These are phyloP conservation scores for Hydra vulgaris DNA, from an alignment of 30 jellyfish, hydroid and myxozoan genomes.

Conservation along the genomic window DNA sequence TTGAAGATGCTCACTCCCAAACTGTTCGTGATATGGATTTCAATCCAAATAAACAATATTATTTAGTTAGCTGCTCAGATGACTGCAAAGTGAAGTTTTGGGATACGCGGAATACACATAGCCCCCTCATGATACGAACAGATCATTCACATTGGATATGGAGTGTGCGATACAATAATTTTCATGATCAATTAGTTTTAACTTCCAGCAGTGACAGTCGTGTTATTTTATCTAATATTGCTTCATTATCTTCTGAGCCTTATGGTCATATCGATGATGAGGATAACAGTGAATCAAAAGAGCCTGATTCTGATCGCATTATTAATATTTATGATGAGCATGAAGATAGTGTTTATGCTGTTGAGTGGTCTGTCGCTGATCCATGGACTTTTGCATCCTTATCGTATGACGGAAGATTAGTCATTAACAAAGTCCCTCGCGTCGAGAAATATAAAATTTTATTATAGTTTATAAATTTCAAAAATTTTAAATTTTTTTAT, in stretches of 20 bases:
- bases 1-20: conserved; percentile 88
- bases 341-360: conserved; percentile 95
- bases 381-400: conserved; percentile 98
- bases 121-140: conserved; percentile 65
- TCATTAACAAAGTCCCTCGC: conserved; percentile 87
- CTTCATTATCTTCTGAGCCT: conserved; percentile 93
- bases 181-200: conserved; percentile 86
- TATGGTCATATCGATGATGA: conserved; percentile 92
- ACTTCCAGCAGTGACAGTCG: conserved; percentile 98
- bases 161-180: conserved; percentile 93
- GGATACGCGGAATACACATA: conserved; percentile 69
- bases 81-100: conserved; percentile 92
- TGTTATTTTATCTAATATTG: conserved; percentile 66
- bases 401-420: conserved; percentile 92
- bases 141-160: conserved; percentile 99
- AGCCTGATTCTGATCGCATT: conserved; percentile 65
- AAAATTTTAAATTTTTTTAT: neutral
- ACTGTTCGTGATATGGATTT: conserved; percentile 83
- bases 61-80: conserved; percentile 85
- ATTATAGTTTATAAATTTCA: conserved; percentile 14
- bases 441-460: conserved; percentile 84
- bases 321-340: conserved; percentile 79
- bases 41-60: conserved; percentile 89
- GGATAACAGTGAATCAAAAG: conserved; percentile 68
- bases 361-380: conserved; percentile 97